Base-by-base conservation (phyloP, 2,113 vertebrate genomes). In the Malurus cyaneus region DNA sequence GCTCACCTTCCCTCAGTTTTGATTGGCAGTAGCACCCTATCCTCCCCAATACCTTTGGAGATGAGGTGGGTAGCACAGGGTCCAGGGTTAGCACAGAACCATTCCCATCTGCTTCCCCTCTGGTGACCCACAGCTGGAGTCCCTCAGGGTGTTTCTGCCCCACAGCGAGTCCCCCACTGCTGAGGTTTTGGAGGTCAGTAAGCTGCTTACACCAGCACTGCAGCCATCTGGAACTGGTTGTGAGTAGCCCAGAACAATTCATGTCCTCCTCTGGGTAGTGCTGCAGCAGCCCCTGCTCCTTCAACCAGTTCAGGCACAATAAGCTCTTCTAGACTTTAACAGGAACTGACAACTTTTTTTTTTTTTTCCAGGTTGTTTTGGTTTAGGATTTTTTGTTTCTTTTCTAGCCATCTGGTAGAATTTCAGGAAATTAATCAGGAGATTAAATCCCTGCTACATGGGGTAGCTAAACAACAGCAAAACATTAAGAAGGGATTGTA, bases 351-450 rank as follows among this genome's bases (percentile, higher is more conserved):
- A 62, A 14, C 2, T 49, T 73, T 56, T 67, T 39, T 39, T 39
- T 39, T 73, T 73, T 32, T 9, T n/a, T n/a, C n/a, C 31, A 52
- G 36, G 52, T 78, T 5, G 21, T 11, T 36, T 71, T 20, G 4
- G 9, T n/a, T 49, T 23, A 49, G 21, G 47, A 5, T 49, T 49
- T 49, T n/a, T 25, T 41, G n/a, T 12, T 44, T n/a, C 52, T 62
- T 62, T 44, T 0, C 13, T 5, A 60, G 44, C 28, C 62, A 41
- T 67, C 57, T 52, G 24, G 5, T 60, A 56, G 34, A 82, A 69
- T 86, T 82, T 80, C n/a, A 71, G 66, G 69, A 79, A 72, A 88
- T 47, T 65, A n/a, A 77, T 44, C 14, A 76, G 19, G 54, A 74
- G 56, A 76, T 71, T 16, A 80, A 79, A 56, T 60, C 31, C 3